phyloP scores from a whole-genome alignment of 1,140 invertebrate genomes.

The Cydia fagiglandana region DNA sequence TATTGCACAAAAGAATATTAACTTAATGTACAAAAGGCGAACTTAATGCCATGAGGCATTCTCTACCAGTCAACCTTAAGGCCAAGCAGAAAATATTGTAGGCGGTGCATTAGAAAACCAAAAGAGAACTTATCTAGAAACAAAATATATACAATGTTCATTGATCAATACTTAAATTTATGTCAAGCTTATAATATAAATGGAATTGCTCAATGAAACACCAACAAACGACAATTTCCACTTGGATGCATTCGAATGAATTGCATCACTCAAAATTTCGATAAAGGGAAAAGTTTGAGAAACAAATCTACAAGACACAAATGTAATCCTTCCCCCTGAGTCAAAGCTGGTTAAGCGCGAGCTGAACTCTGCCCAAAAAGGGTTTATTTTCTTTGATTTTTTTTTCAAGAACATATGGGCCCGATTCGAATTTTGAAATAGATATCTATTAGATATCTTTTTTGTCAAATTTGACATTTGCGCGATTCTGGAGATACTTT shows the following conservation, averaged over 20 bases:
- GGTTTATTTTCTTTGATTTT: neutral
- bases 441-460: too few species aligned
- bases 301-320: constrained; percentile 26
- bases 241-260: neutral
- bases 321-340: constrained; percentile 19
- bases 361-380: neutral
- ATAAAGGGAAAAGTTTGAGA: constrained; percentile 10
- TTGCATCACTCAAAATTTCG: constrained; percentile 18
- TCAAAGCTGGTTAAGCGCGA: neutral
- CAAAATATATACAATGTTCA: too few species aligned
- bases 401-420: neutral
- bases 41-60: too few species aligned
- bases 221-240: neutral
- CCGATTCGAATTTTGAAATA: too few species aligned
- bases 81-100: too few species aligned
- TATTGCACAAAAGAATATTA: too few species aligned
- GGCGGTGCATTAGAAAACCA: too few species aligned
- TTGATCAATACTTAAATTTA: neutral
- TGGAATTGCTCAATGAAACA: neutral
- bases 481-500: too few species aligned
- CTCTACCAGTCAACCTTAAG: too few species aligned
- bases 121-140: too few species aligned
- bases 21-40: too few species aligned
- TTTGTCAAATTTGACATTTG: too few species aligned
- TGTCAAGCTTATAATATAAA: neutral